A percentile compares a stretch with the other conserved stretches of the same genome.
These are phyloP conservation scores for Sisor rabdophorus DNA, from an alignment of 2,113 vertebrate genomes.

Conservation along the genomic window DNA sequence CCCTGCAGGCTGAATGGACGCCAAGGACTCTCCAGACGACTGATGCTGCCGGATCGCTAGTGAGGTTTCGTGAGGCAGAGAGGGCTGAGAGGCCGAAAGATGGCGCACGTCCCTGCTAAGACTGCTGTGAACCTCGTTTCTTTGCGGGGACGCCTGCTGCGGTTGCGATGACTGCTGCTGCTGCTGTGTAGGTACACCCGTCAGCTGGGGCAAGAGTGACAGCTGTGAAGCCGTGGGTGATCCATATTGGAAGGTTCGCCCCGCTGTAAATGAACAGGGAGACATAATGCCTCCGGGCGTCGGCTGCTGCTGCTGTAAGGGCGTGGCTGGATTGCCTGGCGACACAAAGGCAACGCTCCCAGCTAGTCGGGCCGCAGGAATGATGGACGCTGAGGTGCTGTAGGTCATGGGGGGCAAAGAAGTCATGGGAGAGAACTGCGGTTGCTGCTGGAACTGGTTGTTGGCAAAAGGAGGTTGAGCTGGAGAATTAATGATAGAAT, in stretches of 20 bases:
- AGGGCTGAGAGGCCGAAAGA: slow-evolving; percentile 96
- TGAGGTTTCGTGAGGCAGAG: slow-evolving; percentile 89
- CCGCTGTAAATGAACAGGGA: slow-evolving; percentile 85
- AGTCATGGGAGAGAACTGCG: slow-evolving; percentile 75
- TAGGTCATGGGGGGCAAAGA: slow-evolving; percentile 68
- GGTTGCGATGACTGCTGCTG: slow-evolving; percentile 60
- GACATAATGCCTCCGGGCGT: slow-evolving; percentile 74
- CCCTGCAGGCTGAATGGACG: slow-evolving; percentile 74
- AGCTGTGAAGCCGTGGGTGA: slow-evolving; percentile 89
- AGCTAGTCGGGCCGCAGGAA: slow-evolving; percentile 74
- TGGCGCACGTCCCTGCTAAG: slow-evolving; percentile 88
- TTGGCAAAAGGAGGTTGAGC: slow-evolving; percentile 75
- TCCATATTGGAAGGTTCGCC: slow-evolving; percentile 90
- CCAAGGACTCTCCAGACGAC: slow-evolving; percentile 85
- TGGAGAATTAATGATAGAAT: slow-evolving; percentile 83
- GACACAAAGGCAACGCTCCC: slow-evolving; percentile 77
- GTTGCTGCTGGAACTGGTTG: slow-evolving; percentile 78
- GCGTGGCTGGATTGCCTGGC: slow-evolving; percentile 79
- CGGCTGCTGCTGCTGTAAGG: slow-evolving; percentile 79
- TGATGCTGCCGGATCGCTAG: slow-evolving; percentile 81
- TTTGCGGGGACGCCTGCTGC: slow-evolving; percentile 73
- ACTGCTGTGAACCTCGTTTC: slow-evolving; percentile 83
- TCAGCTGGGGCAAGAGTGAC: slow-evolving; percentile 76
- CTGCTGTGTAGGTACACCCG: slow-evolving; percentile 57
- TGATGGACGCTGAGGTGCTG: slow-evolving; percentile 71